Base-by-base conservation (phyloP, 2,888 invertebrate species). In the Sarcophaga subvicina region DNA sequence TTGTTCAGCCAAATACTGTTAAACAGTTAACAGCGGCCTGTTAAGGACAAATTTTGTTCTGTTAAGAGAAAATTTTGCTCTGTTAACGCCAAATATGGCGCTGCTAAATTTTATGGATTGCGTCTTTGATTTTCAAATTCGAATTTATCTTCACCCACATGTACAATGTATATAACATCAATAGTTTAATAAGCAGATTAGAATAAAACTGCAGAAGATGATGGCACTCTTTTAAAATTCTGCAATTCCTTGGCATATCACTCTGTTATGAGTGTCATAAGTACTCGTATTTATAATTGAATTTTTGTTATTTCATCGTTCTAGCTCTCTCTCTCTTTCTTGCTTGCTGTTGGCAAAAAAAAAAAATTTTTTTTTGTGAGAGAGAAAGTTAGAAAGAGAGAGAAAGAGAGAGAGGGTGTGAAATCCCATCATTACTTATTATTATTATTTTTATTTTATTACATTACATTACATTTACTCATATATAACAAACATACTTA, bases 241-340 rank as follows among this genome's bases (percentile, higher is more conserved):
- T 83, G 67, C 22, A 14, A 75, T 54, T 14, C 12, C 17, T n/a
- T 76, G 27, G 60, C 22, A 22, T 37, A 37, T 37, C 8, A 37
- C 54, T 62, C 71, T 14, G 10, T 63, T 64, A 45, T 76, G 59
- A 84, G 80, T 80, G 84, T 77, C 80, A 80, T 72, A 85, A 80
- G 80, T 80, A 71, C 66, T 84, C 70, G 80, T 80, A 71, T 71
- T 84, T 75, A 75, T 84, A 84, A 84, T 84, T 84, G 75, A 85
- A 85, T 80, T 85, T 80, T 76, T 60, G 72, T 72, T 72, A 60
- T 77, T 71, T 80, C 22, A 66, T 66, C 12, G 27, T 3, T 17
- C 54, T 14, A 2, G 8, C 8, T 10, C 37, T 37, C 37, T 37
- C 17, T 14, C 54, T 17, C 54, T 66, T 5, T 27, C 54, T 3